A percentile compares a stretch with the other conserved stretches of the same genome.
Evolutionary conservation across 2,888 invertebrate genomes (phyloP).

Genomic region (Thysanoteuthis rhombus): DNA sequence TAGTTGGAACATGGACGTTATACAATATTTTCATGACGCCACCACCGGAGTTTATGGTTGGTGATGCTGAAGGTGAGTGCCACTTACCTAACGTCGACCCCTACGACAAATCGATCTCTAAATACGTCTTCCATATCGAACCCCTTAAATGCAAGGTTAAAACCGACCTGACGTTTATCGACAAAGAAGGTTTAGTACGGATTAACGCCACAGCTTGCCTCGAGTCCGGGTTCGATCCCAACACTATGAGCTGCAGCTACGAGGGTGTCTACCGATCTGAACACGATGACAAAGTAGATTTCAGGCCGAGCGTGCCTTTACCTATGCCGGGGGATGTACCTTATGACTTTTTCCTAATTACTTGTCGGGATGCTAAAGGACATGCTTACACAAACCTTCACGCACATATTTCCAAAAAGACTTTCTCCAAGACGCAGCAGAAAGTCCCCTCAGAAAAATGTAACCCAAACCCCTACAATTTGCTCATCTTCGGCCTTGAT

Average conservation of each 20-base stretch:
- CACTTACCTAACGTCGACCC: constrained; percentile 15
- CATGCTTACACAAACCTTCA: not conserved
- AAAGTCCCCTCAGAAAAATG: not conserved
- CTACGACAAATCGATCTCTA: constrained; percentile 17
- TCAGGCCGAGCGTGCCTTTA: constrained; percentile 35
- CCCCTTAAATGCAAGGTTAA: not conserved
- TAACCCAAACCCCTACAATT: constrained; percentile 32
- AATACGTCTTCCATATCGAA: constrained; percentile 23
- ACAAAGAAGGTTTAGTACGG: not conserved
- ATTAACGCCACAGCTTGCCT: not conserved
- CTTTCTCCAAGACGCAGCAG: not conserved
- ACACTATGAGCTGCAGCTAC: constrained; percentile 36
- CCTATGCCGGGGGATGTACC: constrained; percentile 36
- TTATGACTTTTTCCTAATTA: constrained; percentile 40
- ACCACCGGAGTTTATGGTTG: not conserved
- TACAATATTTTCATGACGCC: not conserved
- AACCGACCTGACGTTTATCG: not conserved
- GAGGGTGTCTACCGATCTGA: constrained; percentile 34
- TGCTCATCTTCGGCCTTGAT: constrained; percentile 44
- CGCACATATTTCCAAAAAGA: constrained; percentile 23
- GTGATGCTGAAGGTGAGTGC: not conserved
- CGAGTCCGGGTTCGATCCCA: not conserved
- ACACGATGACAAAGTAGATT: constrained; percentile 39
- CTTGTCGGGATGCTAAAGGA: constrained; percentile 30
- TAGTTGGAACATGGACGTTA: not conserved